These are phyloP conservation scores for Plectrocnemia conspersa DNA, from an alignment of 1,140 invertebrate species.

Conservation along the genomic window DNA sequence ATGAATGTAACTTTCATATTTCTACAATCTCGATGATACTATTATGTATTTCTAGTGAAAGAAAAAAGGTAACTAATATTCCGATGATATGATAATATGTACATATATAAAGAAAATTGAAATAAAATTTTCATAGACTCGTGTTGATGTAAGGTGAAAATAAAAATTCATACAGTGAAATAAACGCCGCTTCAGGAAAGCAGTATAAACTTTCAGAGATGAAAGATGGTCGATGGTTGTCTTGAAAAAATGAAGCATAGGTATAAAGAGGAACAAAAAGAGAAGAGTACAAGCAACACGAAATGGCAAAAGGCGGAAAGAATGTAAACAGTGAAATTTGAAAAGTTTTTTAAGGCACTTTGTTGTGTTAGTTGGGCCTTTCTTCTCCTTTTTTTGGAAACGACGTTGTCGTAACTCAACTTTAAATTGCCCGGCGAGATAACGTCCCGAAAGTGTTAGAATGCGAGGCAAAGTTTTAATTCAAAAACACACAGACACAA, in stretches of 20 bases:
- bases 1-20: no score
- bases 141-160: constrained; percentile 3
- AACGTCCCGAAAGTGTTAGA: neutral
- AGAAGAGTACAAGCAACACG: no score
- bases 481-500: no score
- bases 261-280: no score
- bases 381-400: no score
- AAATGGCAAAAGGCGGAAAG: no score
- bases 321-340: constrained; percentile 9
- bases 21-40: constrained; percentile 1
- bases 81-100: neutral
- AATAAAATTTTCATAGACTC: neutral
- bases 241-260: no score
- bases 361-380: no score
- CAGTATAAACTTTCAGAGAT: no score
- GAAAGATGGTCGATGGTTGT: no score
- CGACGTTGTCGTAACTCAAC: constrained; percentile 2
- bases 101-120: neutral
- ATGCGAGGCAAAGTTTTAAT: neutral
- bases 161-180: neutral
- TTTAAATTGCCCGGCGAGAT: neutral
- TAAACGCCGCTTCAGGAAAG: no score
- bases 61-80: neutral
- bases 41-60: no score
- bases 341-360: constrained; percentile 12